Base-by-base conservation (phyloP, 2,888 invertebrate species). In the Thereva nobilitata region DNA sequence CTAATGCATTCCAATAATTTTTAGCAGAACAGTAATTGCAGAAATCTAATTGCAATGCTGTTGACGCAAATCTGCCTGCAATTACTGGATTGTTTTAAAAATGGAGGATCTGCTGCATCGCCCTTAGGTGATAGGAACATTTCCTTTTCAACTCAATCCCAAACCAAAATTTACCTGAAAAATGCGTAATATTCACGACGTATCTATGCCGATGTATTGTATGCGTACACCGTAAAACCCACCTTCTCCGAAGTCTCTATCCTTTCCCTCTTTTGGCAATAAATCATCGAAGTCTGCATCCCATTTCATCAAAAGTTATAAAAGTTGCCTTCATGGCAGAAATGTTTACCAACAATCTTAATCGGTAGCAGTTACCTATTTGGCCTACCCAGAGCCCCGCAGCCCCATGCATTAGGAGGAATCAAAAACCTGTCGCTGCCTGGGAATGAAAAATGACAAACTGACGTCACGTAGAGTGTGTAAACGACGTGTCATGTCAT, bases 401-500 rank as follows among this genome's bases (percentile, higher is more conserved):
- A 49, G 12, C 41, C 37, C 41, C 23, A 37, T 50, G 10, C 10
- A 61, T 50, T 50, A 61, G 41, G 40, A 40, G 23, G 34, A 40
- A 40, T 42, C 42, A 50, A 8, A 40, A 61, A 45, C 40, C 50
- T n/a, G 5, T 50, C 5, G 34, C 50, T 50, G 50, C 1, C 8
- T 56, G 41, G 54, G 45, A 38, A 66, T 66, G 66, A 66, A 66
- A 66, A 66, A 66, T 66, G 66, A 66, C 66, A 57, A 34, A 55
- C 54, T 67, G 67, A 63, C 63, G 63, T 66, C 68, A 68, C 66
- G 66, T 66, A 66, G 64, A 59, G 66, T 66, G 66, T 63, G 63
- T 68, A 66, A 68, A 68, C 66, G 68, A 68, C 66, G 63, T 66
- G 63, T 63, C 66, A 68, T 66, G 68, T 68, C 68, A 68, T 66